phyloP scores from a whole-genome alignment of 2,888 invertebrate species.

The Euzetes globulus region DNA sequence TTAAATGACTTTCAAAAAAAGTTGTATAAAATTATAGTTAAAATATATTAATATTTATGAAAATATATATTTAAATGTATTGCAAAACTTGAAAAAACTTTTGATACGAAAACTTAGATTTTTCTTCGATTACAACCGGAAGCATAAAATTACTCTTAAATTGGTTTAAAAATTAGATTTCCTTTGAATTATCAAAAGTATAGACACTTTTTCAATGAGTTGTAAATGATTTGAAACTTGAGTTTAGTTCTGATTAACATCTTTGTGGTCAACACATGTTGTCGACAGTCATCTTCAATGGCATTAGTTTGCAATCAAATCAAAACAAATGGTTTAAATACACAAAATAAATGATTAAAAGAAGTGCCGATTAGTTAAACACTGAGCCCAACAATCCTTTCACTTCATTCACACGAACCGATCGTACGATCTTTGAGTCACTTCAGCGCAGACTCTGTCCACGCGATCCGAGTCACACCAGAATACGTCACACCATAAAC shows the following conservation, averaged over 20 bases:
- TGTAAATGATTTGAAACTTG: background rate
- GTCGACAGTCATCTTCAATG: background rate
- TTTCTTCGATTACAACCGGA: too few relatives aligned
- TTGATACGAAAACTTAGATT: background rate
- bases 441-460: background rate
- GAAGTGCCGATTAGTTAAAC: background rate
- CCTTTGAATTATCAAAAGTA: too few relatives aligned
- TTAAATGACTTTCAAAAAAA: background rate
- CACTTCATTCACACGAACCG: background rate
- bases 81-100: too few relatives aligned
- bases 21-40: background rate
- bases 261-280: background rate
- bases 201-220: too few relatives aligned
- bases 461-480: background rate
- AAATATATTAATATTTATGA: background rate
- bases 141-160: background rate
- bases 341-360: background rate
- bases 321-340: background rate
- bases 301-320: background rate
- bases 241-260: constrained; percentile 6
- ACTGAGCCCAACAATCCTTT: background rate
- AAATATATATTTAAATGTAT: background rate
- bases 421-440: constrained; percentile 8
- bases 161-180: background rate
- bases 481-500: background rate